Base-by-base conservation (phyloP, 2,113 vertebrate genomes). In the Daboia siamensis region DNA sequence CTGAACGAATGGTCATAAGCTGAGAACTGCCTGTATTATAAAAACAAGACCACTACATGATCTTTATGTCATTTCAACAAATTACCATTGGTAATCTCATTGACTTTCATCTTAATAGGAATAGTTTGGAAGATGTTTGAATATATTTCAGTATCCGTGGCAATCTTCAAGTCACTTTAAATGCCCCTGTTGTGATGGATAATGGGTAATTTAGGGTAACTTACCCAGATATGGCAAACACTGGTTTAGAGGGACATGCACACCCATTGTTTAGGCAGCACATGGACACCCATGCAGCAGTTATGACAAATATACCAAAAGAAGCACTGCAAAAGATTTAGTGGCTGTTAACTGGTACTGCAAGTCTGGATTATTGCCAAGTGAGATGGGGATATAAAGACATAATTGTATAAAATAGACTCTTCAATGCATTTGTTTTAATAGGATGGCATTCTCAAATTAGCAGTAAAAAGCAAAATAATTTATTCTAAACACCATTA, bases 291-390 rank as follows among this genome's bases (percentile, higher is more conserved):
- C 39, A n/a, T 21, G 24, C 33, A 44, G 44, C 17, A 80, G 15
- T 20, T 33, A 74, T 3, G 13, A 44, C 39, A 24, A 44, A 74
- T 52, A 0, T 0, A 2, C 20, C 20, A 6, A 90, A 69, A 74
- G 17, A 21, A 51, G 15, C 46, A 93, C 21, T 88, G 90, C 54
- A 64, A 90, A 54, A 51, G 13, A 29, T 87, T 88, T 48, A 24
- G 21, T 90, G 44, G 13, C 86, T 0, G 1, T n/a, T 91, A 95
- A 90, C 61, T 84, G 59, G 51, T 39, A 93, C 26, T n/a, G 56
- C 20, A 94, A 29, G 88, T 93, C 39, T 54, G 48, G 17, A 3
- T 94, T 92, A 46, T 93, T 94, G n/a, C 21, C 17, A 93, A 29
- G 15, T 86, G 5, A 24, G 23, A 0, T 4, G 52, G 0, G 0